These are phyloP conservation scores for Xestobium rufovillosum DNA, from an alignment of 2,888 invertebrate genomes.

Conservation along the genomic window DNA sequence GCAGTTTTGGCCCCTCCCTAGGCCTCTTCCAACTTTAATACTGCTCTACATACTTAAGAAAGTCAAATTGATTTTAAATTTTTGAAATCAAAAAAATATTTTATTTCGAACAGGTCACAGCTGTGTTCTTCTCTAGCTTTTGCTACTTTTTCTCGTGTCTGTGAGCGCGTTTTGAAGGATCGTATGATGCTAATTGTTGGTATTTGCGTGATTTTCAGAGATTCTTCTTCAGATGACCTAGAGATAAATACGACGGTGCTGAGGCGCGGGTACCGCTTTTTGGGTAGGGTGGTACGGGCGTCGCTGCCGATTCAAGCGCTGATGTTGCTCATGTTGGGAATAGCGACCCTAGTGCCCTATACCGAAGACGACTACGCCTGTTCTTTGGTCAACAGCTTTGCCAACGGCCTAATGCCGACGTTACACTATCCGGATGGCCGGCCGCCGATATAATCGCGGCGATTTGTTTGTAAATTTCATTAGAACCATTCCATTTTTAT, in stretches of 20 bases:
- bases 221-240: constrained; percentile 40
- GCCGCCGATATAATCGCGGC: constrained; percentile 67
- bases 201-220: too few relatives aligned
- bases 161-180: too few relatives aligned
- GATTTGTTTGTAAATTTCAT: constrained; percentile 10
- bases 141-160: too few relatives aligned
- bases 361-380: constrained; percentile 80
- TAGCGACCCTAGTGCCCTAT: constrained; percentile 86
- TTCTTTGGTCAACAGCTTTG: constrained; percentile 76
- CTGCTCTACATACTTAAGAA: too few relatives aligned
- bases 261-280: constrained; percentile 71
- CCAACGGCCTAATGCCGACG: constrained; percentile 79
- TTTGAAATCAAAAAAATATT: too few relatives aligned
- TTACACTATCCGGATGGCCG: constrained; percentile 88
- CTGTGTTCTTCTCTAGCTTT: too few relatives aligned
- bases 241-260: constrained; percentile 57
- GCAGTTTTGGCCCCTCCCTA: too few relatives aligned
- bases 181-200: too few relatives aligned
- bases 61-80: too few relatives aligned
- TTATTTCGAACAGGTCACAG: too few relatives aligned
- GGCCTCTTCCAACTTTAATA: too few relatives aligned
- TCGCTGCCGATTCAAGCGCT: constrained; percentile 92
- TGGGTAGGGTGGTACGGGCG: constrained; percentile 83
- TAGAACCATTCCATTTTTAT: constrained; percentile 13
- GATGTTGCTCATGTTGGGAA: constrained; percentile 85